Base-by-base conservation (phyloP, 2,113 vertebrate species). In the Gnathonemus longibarbis region DNA sequence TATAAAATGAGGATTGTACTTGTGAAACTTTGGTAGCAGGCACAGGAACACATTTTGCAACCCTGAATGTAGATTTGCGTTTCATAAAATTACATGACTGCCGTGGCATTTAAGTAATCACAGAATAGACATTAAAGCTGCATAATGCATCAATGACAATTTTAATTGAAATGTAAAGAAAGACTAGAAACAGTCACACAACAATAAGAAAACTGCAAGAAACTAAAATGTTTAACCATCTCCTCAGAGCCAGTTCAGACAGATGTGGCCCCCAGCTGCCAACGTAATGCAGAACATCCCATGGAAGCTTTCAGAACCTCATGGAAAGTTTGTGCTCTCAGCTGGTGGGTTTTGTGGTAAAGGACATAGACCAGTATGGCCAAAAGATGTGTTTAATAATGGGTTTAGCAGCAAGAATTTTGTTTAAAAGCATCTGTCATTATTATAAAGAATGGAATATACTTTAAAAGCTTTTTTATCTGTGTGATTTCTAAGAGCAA, bases 111-210 rank as follows among this genome's bases (percentile, higher is more conserved):
- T 74, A 74, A 35, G 66, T 35, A 77, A 42, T 39, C 11, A 17
- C 74, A 80, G 39, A n/a, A 56, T n/a, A 74, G 8, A 48, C 42
- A 49, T 35, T 50, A 48, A 80, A 48, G 3, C 27, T 42, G 39
- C 21, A 39, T 53, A 45, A 19, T 19, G 9, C 11, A 45, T 94
- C 94, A 93, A 93, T 96, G 95, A 95, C 95, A 95, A 96, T 96
- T 95, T 98, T 98, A 98, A 98, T 98, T 98, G 96, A 96, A 96
- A 96, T 97, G 96, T 97, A 96, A 98, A 97, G 95, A 97, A 97
- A 97, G 74, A 89, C 97, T 98, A 97, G 97, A 98, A 98, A 97
- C 92, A 97, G 93, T 97, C 95, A 95, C 96, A 96, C 94, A 89
- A 95, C 62, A 70, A 19, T 35, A 96, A 94, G 96, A 94, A 96